Base-by-base conservation (phyloP, 2,797 vertebrate genomes). In the Strix occidentalis region DNA sequence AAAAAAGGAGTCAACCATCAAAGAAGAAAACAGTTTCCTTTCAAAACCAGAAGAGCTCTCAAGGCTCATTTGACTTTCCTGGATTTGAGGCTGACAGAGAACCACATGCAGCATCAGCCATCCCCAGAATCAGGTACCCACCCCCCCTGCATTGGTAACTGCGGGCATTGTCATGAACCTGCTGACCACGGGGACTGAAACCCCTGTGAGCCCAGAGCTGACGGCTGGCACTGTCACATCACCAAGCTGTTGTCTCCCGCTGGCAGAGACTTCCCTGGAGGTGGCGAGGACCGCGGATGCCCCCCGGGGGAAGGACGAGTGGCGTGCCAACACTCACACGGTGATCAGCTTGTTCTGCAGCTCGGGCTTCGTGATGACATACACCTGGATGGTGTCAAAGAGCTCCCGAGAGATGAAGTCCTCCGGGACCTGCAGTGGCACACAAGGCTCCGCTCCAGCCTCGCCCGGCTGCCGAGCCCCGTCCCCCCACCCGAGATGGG, bases 351-450 rank as follows among this genome's bases (percentile, higher is more conserved):
- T 99, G 98, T 99, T 99, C 97, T 99, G 99, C 61, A 99, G 98
- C 93, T 99, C 99, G 28, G 99, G 99, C 96, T 99, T 99, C 78
- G 99, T 99, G 97, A 99, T 99, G n/a, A 99, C 99, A 43, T 99
- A 99, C 78, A 99, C 99, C 89, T 99, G 99, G 76, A 99, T 99
- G 1, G 99, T 99, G 97, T 99, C 99, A 95, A 99, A 99, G 51
- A 99, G 98, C 97, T 99, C 99, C 50, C 99, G 98, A 13, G 99
- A 99, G 95, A 99, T 99, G 97, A 99, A 99, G 63, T 99, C 99
- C 94, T 99, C 99, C 8, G 99, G 99, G 13, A 99, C 99, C 99
- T 99, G 97, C 77, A 72, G 46, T 14, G 45, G 53, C 57, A 95
- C 61, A 71, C 46, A 56, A 46, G 10, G 31, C 8, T 41, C 31